These are phyloP conservation scores for Dexiosoma caninum DNA, from an alignment of 2,888 invertebrate genomes.

Conservation along the genomic window DNA sequence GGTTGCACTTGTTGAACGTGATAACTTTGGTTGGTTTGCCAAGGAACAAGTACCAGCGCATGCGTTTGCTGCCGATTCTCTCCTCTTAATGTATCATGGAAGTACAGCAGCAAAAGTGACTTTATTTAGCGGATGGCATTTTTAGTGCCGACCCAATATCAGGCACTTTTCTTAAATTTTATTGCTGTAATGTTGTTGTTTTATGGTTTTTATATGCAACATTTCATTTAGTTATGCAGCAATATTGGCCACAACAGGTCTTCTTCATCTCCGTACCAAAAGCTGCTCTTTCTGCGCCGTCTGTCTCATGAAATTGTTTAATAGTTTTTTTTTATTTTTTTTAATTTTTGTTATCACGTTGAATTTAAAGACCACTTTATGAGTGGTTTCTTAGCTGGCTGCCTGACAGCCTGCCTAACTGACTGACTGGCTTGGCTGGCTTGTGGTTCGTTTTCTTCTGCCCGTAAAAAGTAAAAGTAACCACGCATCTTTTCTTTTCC, in stretches of 20 bases:
- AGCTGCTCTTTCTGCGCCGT: conserved; percentile 27
- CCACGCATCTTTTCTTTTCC: conserved; percentile 62
- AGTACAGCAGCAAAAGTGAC: not conserved
- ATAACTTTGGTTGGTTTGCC: conserved; percentile 28
- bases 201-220: conserved; percentile 27
- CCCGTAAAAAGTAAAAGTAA: conserved; percentile 66
- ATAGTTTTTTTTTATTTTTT: not conserved
- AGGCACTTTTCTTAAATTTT: conserved; percentile 35
- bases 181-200: conserved; percentile 20
- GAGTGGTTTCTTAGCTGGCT: conserved; percentile 15
- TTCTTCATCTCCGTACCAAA: not conserved
- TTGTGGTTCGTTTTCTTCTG: conserved; percentile 31
- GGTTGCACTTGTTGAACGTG: conserved; percentile 59
- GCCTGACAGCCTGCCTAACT: not conserved
- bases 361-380: conserved; percentile 32
- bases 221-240: conserved; percentile 28
- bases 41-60: conserved; percentile 25
- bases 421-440: not conserved
- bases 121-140: conserved; percentile 30
- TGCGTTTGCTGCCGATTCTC: not conserved
- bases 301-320: conserved; percentile 2
- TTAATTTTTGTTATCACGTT: not conserved
- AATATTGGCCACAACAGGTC: conserved; percentile 23
- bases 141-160: conserved; percentile 52
- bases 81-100: not conserved